Evolutionary conservation across 1,140 invertebrate species (phyloP), one percentile per base, ranked within the genome.

Genomic region (Cardiocondyla obscurior): DNA sequence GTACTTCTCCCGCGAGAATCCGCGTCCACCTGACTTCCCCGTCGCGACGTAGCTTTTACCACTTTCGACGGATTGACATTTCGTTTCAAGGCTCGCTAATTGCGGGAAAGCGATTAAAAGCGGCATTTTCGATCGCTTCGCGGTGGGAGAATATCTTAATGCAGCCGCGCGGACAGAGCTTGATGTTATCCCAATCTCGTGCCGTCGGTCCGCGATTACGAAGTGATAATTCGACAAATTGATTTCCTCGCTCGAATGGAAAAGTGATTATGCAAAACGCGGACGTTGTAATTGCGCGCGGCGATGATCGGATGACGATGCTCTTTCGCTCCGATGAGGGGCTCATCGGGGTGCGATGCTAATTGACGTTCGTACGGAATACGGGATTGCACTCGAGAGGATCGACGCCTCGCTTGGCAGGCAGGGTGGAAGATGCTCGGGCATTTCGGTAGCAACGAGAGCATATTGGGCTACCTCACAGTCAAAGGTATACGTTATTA

Each of bases 361-460:
- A 39, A 74, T 64, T 30, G 14, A 7, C 62, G 46, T 42, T 67
- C 74, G 62, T 25, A 14, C 46, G 49, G 49, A 14, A 19, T 42
- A 10, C 46, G 39, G 8, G 33, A 62, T 42, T 62, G 33, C 14
- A 30, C 51, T 53, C 30, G 28, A 16, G 30, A 72, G 33, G n/a
- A 74, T 51, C 70, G 49, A 49, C 58, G 19, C 33, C 28, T 2
- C 25, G 22, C 28, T 36, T 70, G 55, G 7, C 42, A 2, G 55
- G 7, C 42, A 3, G 33, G 84, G 46, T 76, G 81, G 85, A 91
- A 90, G 73, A 93, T 92, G 89, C 84, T 92, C 10, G 87, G 85
- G n/a, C 84, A 91, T 60, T 92, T 92, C 57, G 90, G 91, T 62
- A 92, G 88, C 76, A 92, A 91, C 88, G 90, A 92, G 72, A 93